Percentiles rank a stretch among this genome's conserved stretches.
Conservation (phyloP, 2,888 invertebrate species). For the Lapara coniferarum region DNA sequence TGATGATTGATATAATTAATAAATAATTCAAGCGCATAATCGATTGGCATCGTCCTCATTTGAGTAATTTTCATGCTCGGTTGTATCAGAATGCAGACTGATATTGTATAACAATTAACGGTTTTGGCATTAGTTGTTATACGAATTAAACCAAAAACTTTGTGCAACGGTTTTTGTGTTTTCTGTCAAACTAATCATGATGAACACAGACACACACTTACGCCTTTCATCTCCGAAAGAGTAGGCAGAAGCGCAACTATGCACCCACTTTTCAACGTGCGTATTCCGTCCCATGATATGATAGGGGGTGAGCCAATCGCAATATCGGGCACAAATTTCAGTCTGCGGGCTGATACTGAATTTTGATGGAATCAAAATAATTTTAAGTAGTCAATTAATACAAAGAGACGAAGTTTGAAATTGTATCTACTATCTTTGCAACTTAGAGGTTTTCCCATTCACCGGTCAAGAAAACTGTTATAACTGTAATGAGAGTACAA, state of each 20-base stretch:
- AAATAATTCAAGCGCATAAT: slow-evolving; percentile 12
- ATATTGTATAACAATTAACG: slow-evolving; percentile 9
- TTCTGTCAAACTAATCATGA: no score
- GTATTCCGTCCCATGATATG: not conserved
- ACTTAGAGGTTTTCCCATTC: not conserved
- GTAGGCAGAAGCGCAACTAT: no score
- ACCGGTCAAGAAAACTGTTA: not conserved
- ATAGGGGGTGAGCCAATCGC: not conserved
- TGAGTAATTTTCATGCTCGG: not conserved
- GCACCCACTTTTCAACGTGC: no score
- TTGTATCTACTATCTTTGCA: not conserved
- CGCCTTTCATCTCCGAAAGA: no score
- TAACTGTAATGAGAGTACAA: not conserved
- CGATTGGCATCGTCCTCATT: slow-evolving; percentile 6
- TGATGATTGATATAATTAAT: not conserved
- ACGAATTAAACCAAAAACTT: no score
- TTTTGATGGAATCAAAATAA: no score
- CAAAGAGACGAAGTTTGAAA: not conserved
- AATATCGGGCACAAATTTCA: no score
- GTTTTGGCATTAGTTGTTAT: not conserved
- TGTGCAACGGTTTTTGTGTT: not conserved
- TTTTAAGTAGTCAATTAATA: no score
- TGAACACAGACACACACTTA: no score
- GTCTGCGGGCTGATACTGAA: no score
- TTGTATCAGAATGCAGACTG: slow-evolving; percentile 12